Conservation (phyloP, 2,888 invertebrate genomes). For the Chouioia cunea region DNA sequence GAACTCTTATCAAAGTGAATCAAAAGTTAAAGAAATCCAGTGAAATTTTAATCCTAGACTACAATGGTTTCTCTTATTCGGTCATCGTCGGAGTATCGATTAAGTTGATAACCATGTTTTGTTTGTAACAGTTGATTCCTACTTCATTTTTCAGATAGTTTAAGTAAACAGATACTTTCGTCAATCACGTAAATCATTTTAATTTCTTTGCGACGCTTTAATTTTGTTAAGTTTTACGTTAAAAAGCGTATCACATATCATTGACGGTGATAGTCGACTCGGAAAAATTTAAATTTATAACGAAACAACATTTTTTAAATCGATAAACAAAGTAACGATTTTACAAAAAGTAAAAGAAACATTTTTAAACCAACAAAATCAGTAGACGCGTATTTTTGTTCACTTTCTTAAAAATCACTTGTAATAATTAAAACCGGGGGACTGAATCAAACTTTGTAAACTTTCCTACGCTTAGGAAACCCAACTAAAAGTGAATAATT, state of each 20-base stretch:
- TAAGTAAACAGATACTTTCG: slow-evolving; percentile 17
- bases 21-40: slow-evolving; percentile 40
- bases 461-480: slow-evolving; percentile 25
- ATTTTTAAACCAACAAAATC: slow-evolving; percentile 24
- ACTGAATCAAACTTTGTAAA: slow-evolving; percentile 43
- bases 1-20: slow-evolving; percentile 43
- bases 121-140: slow-evolving; percentile 5
- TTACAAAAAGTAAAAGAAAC: slow-evolving; percentile 23
- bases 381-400: slow-evolving; percentile 27
- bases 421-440: slow-evolving; percentile 6
- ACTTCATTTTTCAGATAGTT: slow-evolving; percentile 15
- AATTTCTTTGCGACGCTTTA: slow-evolving; percentile 41
- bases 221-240: slow-evolving; percentile 27
- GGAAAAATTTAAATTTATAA: slow-evolving; percentile 33
- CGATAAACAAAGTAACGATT: slow-evolving; percentile 25
- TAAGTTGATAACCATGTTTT: slow-evolving; percentile 18
- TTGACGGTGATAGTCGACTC: slow-evolving; percentile 49
- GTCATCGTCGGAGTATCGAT: slow-evolving; percentile 25
- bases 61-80: slow-evolving; percentile 28
- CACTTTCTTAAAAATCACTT: slow-evolving; percentile 16
- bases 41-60: slow-evolving; percentile 28
- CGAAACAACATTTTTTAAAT: slow-evolving; percentile 32
- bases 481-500: slow-evolving; percentile 26
- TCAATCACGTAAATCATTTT: slow-evolving; percentile 8
- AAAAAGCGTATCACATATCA: slow-evolving; percentile 53